Base-by-base conservation (phyloP, 2,888 invertebrate genomes). In the Sthenelais limicola region DNA sequence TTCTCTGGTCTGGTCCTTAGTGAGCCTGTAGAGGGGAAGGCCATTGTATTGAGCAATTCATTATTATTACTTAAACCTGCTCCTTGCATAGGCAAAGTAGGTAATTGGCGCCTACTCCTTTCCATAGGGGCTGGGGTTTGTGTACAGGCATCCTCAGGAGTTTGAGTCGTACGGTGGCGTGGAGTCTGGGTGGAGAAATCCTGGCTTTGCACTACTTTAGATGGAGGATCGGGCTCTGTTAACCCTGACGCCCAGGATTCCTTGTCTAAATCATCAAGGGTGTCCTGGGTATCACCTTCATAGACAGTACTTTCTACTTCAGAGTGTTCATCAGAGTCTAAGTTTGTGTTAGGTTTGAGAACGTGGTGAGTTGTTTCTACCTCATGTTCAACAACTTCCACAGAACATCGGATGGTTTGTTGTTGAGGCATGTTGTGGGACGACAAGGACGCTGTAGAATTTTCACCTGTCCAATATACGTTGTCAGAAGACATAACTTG, bases 151-250 rank as follows among this genome's bases (percentile, higher is more conserved):
- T 73, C 52, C 35, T 75, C 75, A 12, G 72, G 73, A 1, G 75
- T 75, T 47, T 74, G 74, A 1, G 74, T 74, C 21, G 47, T 72
- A 1, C 74, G 21, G 28, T 72, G 72, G 15, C 72, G n/a, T 30
- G 62, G 56, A n/a, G 75, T 73, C 71, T 74, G 74, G 4, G 74
- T 74, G 3, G 26, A 49, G 1, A 24, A 9, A 3, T 74, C 75
- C 21, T 49, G 3, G 71, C 54, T 28, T 26, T 1, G 15, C 12
- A 67, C 54, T 43, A 30, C 4, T 1, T 21, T 24, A 15, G 26
- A 28, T 15, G n/a, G 18, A 5, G 71, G 70, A n/a, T 75, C 73
- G 7, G 75, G 75, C 33, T 75, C 75, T 15, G 75, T 75, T 32
- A 56, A n/a, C 12, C 73, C 69, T 1, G 73, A 73, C 21, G 33